Percentiles rank a stretch among this genome's conserved stretches.
These are phyloP conservation scores for Mastomys coucha DNA, from an alignment of 2,113 vertebrate genomes.

Conservation along the genomic window DNA sequence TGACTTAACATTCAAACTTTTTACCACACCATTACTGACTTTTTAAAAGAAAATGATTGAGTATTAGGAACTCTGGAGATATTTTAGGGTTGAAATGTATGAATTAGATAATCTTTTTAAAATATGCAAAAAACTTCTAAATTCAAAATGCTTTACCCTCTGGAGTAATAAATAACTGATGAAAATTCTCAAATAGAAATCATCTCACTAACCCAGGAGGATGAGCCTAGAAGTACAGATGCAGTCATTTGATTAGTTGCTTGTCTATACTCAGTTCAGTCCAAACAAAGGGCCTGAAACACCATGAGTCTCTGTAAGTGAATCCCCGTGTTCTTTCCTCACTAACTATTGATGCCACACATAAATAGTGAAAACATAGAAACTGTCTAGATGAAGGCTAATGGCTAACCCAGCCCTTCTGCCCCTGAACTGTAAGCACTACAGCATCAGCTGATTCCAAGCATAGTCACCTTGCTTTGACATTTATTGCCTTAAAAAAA, in stretches of 20 bases:
- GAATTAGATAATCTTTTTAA: not conserved
- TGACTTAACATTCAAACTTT: not conserved
- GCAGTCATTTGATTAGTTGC: not conserved
- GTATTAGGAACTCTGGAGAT: not conserved
- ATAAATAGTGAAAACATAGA: not conserved
- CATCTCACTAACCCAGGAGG: not conserved
- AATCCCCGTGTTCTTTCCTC: not conserved
- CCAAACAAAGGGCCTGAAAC: not conserved
- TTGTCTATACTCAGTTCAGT: not conserved
- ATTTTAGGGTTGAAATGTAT: not conserved
- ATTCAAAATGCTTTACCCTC: not conserved
- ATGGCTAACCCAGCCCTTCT: not conserved
- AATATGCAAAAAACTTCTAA: slow-evolving; percentile 10
- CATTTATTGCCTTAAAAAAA: not conserved
- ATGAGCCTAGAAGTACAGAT: not conserved
- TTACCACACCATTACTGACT: not conserved
- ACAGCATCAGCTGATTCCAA: not conserved
- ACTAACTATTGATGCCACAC: not conserved
- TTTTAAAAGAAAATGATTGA: not conserved
- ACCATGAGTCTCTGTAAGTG: not conserved
- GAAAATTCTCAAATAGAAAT: not conserved
- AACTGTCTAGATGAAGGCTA: not conserved
- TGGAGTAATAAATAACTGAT: not conserved
- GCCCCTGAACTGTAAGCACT: not conserved
- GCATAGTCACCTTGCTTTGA: not conserved